Evolutionary conservation across 2,113 vertebrate genomes (phyloP).

Genomic region (Vidua macroura): DNA sequence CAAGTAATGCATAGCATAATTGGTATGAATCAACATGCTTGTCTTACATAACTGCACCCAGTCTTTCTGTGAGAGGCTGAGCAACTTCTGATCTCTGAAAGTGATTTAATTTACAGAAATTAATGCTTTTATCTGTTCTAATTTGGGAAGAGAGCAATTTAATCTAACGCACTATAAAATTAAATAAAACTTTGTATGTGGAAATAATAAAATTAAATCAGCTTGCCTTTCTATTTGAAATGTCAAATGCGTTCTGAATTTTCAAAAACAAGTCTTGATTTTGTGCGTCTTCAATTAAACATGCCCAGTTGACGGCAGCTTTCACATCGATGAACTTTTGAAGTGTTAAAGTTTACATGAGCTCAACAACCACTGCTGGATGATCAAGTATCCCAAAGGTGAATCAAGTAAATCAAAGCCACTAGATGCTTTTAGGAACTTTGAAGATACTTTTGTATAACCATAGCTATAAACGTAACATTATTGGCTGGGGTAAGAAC

Average conservation of each 20-base stretch:
- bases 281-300: neutral
- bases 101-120: slow-evolving; percentile 8
- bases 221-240: neutral
- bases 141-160: neutral
- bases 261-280: neutral
- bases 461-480: neutral
- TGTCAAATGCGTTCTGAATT: neutral
- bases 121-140: slow-evolving; percentile 7
- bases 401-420: neutral
- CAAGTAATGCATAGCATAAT: slow-evolving; percentile 31
- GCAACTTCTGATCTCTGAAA: slow-evolving; percentile 29
- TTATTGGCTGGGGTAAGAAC: neutral
- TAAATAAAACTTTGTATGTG: neutral
- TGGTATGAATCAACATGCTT: slow-evolving; percentile 48
- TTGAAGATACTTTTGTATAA: neutral
- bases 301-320: neutral
- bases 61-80: neutral
- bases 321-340: neutral
- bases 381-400: neutral
- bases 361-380: neutral
- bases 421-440: neutral
- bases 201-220: neutral
- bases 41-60: slow-evolving; percentile 12
- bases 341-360: neutral
- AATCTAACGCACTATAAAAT: neutral